Percentiles rank a stretch among this genome's conserved stretches.
Conservation (phyloP, 2,113 vertebrate species). For the Manacus vitellinus region DNA sequence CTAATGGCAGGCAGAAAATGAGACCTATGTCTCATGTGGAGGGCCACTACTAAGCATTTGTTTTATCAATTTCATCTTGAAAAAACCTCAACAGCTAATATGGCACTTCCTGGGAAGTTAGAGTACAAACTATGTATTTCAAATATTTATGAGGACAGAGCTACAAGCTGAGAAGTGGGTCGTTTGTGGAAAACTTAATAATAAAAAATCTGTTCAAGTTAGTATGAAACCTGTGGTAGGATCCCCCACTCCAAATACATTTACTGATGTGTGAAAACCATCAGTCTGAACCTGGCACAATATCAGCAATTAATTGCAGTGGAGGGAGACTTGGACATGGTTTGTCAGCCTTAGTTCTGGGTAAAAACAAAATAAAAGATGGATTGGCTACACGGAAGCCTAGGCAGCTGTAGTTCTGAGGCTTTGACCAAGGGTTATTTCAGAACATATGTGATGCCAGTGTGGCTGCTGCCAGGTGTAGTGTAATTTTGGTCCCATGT, state of each 20-base stretch:
- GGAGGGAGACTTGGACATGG: slow-evolving; percentile 28
- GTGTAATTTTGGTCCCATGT: neutral
- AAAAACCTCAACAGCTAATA: slow-evolving; percentile 29
- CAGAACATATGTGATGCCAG: slow-evolving; percentile 43
- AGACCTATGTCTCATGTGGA: neutral
- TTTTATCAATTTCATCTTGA: slow-evolving; percentile 4
- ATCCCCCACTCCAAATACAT: slow-evolving; percentile 14
- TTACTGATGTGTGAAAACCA: slow-evolving; percentile 68
- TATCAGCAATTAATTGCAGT: slow-evolving; percentile 59
- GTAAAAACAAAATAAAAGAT: slow-evolving; percentile 50
- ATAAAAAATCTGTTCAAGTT: slow-evolving; percentile 52
- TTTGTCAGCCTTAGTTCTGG: slow-evolving; percentile 43
- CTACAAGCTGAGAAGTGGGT: slow-evolving; percentile 37
- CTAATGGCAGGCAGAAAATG: neutral
- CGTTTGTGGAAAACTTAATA: slow-evolving; percentile 61
- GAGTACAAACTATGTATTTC: slow-evolving; percentile 52
- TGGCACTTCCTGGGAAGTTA: slow-evolving; percentile 47
- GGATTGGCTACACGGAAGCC: slow-evolving; percentile 21
- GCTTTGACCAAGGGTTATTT: slow-evolving; percentile 40
- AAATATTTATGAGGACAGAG: slow-evolving; percentile 65
- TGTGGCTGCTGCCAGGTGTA: slow-evolving; percentile 45
- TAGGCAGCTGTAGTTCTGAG: slow-evolving; percentile 30
- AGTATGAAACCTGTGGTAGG: slow-evolving; percentile 60
- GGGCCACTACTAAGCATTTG: neutral
- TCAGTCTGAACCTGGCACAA: slow-evolving; percentile 42